Conservation (phyloP, 2,113 vertebrate genomes). For the Seriola rivoliana region DNA sequence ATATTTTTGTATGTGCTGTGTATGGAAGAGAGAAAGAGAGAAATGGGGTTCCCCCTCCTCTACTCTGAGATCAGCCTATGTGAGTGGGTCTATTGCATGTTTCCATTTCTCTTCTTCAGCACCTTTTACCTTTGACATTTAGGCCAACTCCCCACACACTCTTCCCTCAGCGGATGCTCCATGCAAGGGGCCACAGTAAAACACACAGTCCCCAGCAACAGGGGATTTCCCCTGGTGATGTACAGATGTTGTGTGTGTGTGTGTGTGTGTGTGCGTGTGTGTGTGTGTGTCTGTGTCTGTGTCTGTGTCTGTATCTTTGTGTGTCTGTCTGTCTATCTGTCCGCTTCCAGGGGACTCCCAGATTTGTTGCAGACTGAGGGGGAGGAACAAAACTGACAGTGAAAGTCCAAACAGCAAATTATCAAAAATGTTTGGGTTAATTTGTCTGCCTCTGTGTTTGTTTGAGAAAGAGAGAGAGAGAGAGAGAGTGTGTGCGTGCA, state of each 20-base stretch:
- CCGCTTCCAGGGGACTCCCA: slow-evolving; percentile 76
- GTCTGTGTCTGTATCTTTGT: slow-evolving; percentile 1
- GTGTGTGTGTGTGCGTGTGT: slow-evolving; percentile 17
- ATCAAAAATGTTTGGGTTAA: slow-evolving; percentile 38
- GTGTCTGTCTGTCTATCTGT: slow-evolving; percentile 50
- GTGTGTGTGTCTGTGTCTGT: slow-evolving; percentile 39
- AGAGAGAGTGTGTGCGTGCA: too few species aligned
- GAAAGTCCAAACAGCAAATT: slow-evolving; percentile 57
- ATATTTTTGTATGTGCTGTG: slow-evolving; percentile 54
- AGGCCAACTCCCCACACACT: slow-evolving; percentile 77
- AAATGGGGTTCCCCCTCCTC: slow-evolving; percentile 71
- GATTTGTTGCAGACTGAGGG: slow-evolving; percentile 59
- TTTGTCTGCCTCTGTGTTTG: slow-evolving; percentile 35
- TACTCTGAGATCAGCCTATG: slow-evolving; percentile 49
- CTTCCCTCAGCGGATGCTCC: slow-evolving; percentile 69
- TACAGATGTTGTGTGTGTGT: slow-evolving; percentile 42
- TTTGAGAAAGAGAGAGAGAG: not conserved
- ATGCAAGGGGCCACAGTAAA: slow-evolving; percentile 63
- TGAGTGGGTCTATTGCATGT: slow-evolving; percentile 76
- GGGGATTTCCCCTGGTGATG: slow-evolving; percentile 71
- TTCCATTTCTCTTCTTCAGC: slow-evolving; percentile 65
- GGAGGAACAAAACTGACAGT: slow-evolving; percentile 60
- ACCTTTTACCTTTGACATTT: slow-evolving; percentile 83
- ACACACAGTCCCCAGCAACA: slow-evolving; percentile 56
- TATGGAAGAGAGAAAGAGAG: slow-evolving; percentile 38